Conservation (phyloP, 2,113 vertebrate genomes). For the Pontoporia blainvillei region DNA sequence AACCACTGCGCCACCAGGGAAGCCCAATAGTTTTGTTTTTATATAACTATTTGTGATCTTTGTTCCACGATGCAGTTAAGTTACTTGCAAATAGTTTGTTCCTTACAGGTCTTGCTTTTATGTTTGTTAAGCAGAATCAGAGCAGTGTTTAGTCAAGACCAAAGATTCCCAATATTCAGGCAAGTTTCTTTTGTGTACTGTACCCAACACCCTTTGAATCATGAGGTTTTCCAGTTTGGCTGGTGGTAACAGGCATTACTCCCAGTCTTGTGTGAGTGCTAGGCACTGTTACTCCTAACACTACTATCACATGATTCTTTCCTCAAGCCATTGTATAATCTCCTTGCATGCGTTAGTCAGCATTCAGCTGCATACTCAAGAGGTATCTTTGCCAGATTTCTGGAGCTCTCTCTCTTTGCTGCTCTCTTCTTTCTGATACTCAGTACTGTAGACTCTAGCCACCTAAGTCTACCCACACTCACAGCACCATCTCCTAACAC, state of each 20-base stretch:
- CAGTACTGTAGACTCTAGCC: neutral
- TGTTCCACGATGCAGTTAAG: neutral
- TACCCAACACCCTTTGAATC: neutral
- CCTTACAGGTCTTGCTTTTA: neutral
- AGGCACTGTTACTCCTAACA: neutral
- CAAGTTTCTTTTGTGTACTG: neutral
- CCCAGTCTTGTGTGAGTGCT: neutral
- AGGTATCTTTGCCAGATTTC: neutral
- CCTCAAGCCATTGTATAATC: neutral
- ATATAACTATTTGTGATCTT: neutral
- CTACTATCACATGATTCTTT: neutral
- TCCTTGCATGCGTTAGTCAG: neutral
- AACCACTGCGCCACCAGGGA: too few relatives aligned
- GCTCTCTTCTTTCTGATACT: neutral
- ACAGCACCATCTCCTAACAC: neutral
- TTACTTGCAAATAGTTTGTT: neutral
- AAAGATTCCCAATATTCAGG: neutral
- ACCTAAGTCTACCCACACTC: neutral
- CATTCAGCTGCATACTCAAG: neutral
- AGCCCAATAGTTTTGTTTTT: neutral
- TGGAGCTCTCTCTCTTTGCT: neutral
- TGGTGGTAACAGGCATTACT: neutral
- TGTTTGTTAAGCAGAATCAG: neutral
- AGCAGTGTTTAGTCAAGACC: neutral
- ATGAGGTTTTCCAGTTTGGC: neutral